Percentiles rank a stretch among this genome's conserved stretches.
Evolutionary conservation across 2,888 invertebrate species (phyloP).

Genomic region (Leucoma salicis): DNA sequence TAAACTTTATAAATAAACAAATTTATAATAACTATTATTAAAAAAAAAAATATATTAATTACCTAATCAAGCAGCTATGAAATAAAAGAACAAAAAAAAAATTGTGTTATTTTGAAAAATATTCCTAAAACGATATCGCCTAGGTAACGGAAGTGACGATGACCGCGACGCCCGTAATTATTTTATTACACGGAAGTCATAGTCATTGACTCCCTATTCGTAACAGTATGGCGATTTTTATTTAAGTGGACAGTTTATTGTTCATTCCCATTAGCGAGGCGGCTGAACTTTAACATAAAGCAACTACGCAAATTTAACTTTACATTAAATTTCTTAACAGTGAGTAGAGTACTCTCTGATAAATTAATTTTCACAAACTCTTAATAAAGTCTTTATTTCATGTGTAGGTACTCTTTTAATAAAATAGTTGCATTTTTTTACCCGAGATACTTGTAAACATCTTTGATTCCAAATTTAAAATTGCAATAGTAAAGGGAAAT

Average conservation of each 20-base stretch:
- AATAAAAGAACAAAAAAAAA: neutral
- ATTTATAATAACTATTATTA: too few relatives aligned
- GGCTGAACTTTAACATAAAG: constrained; percentile 3
- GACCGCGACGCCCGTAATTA: constrained; percentile 32
- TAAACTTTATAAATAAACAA: too few relatives aligned
- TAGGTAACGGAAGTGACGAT: constrained; percentile 31
- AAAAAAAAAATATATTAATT: too few relatives aligned
- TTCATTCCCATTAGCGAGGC: neutral
- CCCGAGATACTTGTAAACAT: too few relatives aligned
- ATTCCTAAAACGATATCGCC: constrained; percentile 13
- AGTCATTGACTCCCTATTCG: constrained; percentile 26
- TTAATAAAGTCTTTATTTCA: too few relatives aligned
- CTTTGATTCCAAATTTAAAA: constrained; percentile 26
- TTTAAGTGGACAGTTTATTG: constrained; percentile 4
- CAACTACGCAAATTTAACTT: too few relatives aligned
- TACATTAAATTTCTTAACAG: too few relatives aligned
- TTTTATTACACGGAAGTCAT: constrained; percentile 31
- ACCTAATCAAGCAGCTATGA: too few relatives aligned
- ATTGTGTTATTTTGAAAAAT: constrained; percentile 1
- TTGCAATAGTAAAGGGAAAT: constrained; percentile 25
- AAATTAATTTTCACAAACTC: too few relatives aligned
- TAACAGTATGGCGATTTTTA: constrained; percentile 18
- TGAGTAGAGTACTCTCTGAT: too few relatives aligned
- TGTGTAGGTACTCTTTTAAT: too few relatives aligned
- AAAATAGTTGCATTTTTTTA: too few relatives aligned